These are phyloP conservation scores for Aquatica leii DNA, from an alignment of 2,888 invertebrate species.

Conservation along the genomic window DNA sequence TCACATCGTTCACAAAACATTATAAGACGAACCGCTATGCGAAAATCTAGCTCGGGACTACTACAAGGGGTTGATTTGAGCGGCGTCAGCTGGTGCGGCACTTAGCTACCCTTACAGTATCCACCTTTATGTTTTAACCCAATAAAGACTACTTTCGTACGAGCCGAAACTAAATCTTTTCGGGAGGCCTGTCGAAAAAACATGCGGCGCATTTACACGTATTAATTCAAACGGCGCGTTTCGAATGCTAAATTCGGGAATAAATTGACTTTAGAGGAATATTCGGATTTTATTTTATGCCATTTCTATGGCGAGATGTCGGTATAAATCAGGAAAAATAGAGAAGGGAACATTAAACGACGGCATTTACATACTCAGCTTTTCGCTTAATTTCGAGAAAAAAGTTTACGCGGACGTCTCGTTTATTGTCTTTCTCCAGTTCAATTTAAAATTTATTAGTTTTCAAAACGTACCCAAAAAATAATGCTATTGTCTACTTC, in stretches of 20 bases:
- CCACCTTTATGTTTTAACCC: conserved; percentile 46
- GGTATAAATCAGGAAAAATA: conserved; percentile 49
- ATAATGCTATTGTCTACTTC: too few species aligned
- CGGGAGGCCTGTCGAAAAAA: conserved; percentile 57
- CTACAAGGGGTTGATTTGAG: conserved; percentile 54
- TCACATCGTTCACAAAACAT: conserved; percentile 7
- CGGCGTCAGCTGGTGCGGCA: conserved; percentile 67
- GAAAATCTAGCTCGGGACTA: conserved; percentile 46
- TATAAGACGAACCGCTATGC: conserved; percentile 43
- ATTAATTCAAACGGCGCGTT: conserved; percentile 58
- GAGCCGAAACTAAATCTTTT: conserved; percentile 51
- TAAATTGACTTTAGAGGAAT: conserved; percentile 53
- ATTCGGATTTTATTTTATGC: conserved; percentile 49
- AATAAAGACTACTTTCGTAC: conserved; percentile 48
- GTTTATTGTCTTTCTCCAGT: too few species aligned
- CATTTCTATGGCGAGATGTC: conserved; percentile 47
- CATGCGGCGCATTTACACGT: conserved; percentile 58
- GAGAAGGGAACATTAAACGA: conserved; percentile 35
- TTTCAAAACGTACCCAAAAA: too few species aligned
- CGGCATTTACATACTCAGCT: conserved; percentile 29
- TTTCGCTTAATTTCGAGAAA: not conserved
- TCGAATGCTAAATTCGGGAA: conserved; percentile 56
- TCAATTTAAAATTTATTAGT: too few species aligned
- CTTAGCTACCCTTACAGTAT: conserved; percentile 59
- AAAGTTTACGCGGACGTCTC: too few species aligned